These are phyloP conservation scores for Amphimedon queenslandica DNA, from an alignment of 37 sponge, comb jelly and placozoan genomes.

Conservation along the genomic window DNA sequence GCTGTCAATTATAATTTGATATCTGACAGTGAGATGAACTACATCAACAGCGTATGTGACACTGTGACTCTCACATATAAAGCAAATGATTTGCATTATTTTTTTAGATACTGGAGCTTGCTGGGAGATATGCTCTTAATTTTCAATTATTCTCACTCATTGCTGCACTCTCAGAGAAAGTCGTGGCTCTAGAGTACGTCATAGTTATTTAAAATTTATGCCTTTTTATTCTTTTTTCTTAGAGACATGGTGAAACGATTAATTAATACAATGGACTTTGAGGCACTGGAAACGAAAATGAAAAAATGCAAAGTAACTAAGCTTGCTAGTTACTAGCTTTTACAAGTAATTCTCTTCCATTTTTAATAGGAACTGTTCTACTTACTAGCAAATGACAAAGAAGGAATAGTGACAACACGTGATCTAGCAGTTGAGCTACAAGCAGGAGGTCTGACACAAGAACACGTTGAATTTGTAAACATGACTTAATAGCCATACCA, in stretches of 20 bases:
- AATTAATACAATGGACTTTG: conserved; percentile 81
- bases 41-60: conserved; percentile 65
- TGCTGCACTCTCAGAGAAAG: conserved; percentile 92
- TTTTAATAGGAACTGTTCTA: conserved; percentile 79
- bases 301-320: conserved; percentile 84
- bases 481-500: neutral
- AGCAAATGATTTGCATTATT: neutral
- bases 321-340: neutral
- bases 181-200: conserved; percentile 82
- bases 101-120: conserved; percentile 73
- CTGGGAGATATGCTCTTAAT: conserved; percentile 74
- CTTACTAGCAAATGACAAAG: conserved; percentile 64
- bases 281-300: conserved; percentile 79
- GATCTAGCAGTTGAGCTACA: conserved; percentile 81
- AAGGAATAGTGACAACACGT: conserved; percentile 76
- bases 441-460: conserved; percentile 71
- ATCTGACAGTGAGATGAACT: conserved; percentile 72
- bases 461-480: conserved; percentile 72
- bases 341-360: neutral
- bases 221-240: neutral
- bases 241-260: conserved; percentile 89
- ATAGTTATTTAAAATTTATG: neutral
- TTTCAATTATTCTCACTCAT: conserved; percentile 74
- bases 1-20: conserved; percentile 88
- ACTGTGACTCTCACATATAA: neutral